Percentiles rank a stretch among this genome's conserved stretches.
Conservation (phyloP, 37 sponge, comb jelly and placozoan species). For the Aphrocallistes beatrix region DNA sequence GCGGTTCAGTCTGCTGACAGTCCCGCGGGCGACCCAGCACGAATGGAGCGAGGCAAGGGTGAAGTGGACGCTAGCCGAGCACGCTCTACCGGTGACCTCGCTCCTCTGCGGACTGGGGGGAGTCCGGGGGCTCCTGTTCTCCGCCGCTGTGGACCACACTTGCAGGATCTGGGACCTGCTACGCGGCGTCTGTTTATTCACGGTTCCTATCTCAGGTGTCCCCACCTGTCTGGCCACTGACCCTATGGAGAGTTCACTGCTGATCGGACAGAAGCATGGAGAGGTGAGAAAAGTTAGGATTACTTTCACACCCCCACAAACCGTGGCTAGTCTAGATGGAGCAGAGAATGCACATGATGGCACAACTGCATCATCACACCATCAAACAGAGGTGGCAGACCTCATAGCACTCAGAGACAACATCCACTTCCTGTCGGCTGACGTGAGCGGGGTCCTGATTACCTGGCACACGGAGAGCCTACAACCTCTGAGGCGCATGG, state of each 20-base stretch:
- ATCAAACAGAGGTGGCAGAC: not conserved
- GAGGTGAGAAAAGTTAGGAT: not conserved
- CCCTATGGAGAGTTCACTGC: not conserved
- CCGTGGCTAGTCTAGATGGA: not conserved
- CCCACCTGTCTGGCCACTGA: not conserved
- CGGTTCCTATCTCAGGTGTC: not conserved
- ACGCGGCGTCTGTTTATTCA: not conserved
- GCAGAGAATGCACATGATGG: not conserved
- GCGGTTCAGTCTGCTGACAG: not conserved
- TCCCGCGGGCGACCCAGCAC: not conserved
- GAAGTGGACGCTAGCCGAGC: not conserved
- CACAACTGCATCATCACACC: not conserved
- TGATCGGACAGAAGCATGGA: not conserved
- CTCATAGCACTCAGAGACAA: not conserved
- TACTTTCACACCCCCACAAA: not conserved
- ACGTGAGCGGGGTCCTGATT: not conserved
- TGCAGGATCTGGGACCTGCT: conserved; percentile 7
- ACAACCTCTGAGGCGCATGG: not conserved
- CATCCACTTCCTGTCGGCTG: not conserved
- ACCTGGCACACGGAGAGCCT: conserved; percentile 3
- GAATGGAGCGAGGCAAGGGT: not conserved
- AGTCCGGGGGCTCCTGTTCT: not conserved
- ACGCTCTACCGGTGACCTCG: not conserved
- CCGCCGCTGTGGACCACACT: not conserved
- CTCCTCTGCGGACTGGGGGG: not conserved